phyloP scores from a whole-genome alignment of 1,140 invertebrate species.

The Matsumurasca onukii region DNA sequence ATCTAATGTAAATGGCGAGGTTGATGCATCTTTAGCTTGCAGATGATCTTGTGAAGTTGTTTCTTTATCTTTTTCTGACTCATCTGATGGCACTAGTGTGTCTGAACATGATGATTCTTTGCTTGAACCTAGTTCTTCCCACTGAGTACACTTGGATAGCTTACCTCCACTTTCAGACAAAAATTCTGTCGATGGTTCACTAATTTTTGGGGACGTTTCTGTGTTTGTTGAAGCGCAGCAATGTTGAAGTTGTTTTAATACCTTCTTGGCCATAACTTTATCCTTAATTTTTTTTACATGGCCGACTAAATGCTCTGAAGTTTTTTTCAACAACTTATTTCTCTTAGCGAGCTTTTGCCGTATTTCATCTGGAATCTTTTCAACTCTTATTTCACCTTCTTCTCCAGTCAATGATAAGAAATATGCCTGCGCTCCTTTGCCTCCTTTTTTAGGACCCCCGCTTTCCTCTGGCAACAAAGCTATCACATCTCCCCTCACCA shows the following conservation, averaged over 20 bases:
- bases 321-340: slow-evolving; percentile 37
- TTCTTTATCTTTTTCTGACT: slow-evolving; percentile 15
- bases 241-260: slow-evolving; percentile 12
- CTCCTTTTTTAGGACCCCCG: slow-evolving; percentile 16
- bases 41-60: background rate
- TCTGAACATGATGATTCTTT: slow-evolving; percentile 16
- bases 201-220: background rate
- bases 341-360: slow-evolving; percentile 32
- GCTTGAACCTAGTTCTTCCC: slow-evolving; percentile 28
- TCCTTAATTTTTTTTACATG: background rate
- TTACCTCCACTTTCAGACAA: background rate
- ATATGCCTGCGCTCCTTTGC: slow-evolving; percentile 38
- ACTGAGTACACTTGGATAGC: slow-evolving; percentile 29
- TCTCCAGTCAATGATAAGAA: slow-evolving; percentile 38
- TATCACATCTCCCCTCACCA: slow-evolving; percentile 37
- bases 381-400: slow-evolving; percentile 36
- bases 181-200: background rate
- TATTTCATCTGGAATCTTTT: slow-evolving; percentile 37
- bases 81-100: slow-evolving; percentile 13
- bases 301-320: slow-evolving; percentile 23
- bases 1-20: background rate
- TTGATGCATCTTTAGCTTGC: background rate
- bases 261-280: slow-evolving; percentile 24
- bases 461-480: slow-evolving; percentile 25
- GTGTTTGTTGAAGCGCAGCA: background rate